These are phyloP conservation scores for Ctenoplectra terminalis DNA, from an alignment of 1,140 invertebrate species.

Conservation along the genomic window DNA sequence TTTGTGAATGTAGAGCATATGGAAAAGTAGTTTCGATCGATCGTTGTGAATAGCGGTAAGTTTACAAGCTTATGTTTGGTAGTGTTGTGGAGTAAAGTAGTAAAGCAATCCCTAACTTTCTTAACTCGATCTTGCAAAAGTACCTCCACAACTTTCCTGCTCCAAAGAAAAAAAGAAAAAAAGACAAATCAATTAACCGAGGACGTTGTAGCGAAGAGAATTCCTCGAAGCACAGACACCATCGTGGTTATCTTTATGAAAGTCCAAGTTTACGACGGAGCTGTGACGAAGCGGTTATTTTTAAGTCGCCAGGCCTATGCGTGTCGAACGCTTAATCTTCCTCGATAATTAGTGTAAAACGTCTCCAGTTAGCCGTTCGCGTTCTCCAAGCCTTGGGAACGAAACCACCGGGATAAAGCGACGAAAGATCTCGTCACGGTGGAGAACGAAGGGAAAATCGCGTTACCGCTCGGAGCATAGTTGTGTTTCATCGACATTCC, in stretches of 20 bases:
- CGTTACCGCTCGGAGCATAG: background rate
- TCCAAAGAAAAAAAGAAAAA: no score
- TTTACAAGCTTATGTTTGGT: no score
- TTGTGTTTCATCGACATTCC: background rate
- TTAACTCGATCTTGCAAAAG: no score
- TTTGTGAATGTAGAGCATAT: no score
- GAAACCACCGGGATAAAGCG: background rate
- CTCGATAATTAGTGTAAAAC: constrained; percentile 20
- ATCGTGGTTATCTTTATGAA: constrained; percentile 8
- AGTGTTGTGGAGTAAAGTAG: no score
- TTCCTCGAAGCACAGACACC: background rate
- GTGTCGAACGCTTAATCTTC: constrained; percentile 30
- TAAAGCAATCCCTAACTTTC: no score
- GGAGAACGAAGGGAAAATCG: background rate
- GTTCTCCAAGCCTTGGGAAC: background rate
- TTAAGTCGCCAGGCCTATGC: background rate
- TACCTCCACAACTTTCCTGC: no score
- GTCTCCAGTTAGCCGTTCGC: background rate
- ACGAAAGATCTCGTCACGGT: constrained; percentile 13
- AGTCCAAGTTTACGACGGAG: background rate
- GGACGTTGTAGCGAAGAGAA: no score
- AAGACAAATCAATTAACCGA: no score
- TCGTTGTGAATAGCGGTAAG: no score
- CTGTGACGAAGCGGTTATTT: constrained; percentile 20
- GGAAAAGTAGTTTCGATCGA: no score